Evolutionary conservation across 2,888 invertebrate species (phyloP), one percentile per base, ranked within the genome.

Genomic region (Scrobipalpa costella): DNA sequence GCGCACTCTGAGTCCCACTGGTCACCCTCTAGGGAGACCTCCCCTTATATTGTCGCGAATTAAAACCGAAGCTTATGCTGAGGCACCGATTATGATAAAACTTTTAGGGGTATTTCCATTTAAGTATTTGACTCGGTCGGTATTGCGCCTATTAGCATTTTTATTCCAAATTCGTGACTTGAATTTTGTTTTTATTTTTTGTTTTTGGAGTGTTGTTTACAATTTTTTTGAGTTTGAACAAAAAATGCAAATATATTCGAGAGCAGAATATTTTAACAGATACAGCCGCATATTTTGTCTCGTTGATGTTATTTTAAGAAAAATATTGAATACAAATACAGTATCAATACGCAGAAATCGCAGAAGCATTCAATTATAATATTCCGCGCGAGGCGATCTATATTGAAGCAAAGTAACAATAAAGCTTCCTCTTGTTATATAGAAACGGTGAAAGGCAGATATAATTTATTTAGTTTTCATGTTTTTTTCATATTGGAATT

Each of bases 1-100:
- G 63, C 27, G 58, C 64, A 27, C 40, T 15, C 57, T 36, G 57
- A 63, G 69, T 73, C 73, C 63, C 74, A 75, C 67, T 70, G 67
- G 60, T 38, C 61, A 38, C 64, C 64, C 66, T 61, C 64, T 49
- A 62, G 58, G 52, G 33, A 19, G n/a, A n/a, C 21, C 50, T 52
- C 61, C 52, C 34, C 60, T 27, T 13, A 7, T 7, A 49, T 19
- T 27, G 21, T 60, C 19, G 60, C 59, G 44, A 59, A 59, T 59
- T 49, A 64, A 27, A 62, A 47, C 47, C 59, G 19, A 9, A 47
- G 62, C 62, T 62, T 62, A 64, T 60, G 59, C 44, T 62, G n/a
- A 44, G 44, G 44, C 44, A 17, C 21, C 21, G 50, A 50, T 55
- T 55, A 13, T 27, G 55, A 55, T 55, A 55, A 34, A 55, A 34